Evolutionary conservation across 1,140 invertebrate genomes (phyloP).

Genomic region (Nylanderia fulva): DNA sequence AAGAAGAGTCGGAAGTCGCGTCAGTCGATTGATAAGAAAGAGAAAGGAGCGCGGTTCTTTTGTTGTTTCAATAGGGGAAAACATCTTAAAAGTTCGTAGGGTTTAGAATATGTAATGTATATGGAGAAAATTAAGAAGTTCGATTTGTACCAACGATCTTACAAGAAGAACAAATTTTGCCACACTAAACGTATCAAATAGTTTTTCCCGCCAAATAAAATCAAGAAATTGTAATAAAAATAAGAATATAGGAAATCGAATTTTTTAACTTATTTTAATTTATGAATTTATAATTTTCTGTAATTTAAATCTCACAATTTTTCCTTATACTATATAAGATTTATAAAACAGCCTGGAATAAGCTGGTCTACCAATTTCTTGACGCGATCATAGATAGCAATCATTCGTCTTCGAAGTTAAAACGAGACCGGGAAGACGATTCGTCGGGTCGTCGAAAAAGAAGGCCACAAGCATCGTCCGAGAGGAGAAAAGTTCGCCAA

Average conservation of each 20-base stretch:
- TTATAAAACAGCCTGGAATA: background rate
- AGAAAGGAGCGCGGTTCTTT: background rate
- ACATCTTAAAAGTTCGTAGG: background rate
- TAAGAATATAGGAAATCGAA: background rate
- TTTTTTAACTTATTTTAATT: background rate
- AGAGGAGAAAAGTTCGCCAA: slow-evolving; percentile 72
- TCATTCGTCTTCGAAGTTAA: slow-evolving; percentile 63
- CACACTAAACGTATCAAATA: background rate
- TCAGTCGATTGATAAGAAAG: slow-evolving; percentile 45
- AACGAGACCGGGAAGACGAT: slow-evolving; percentile 46
- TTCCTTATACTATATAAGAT: slow-evolving; percentile 1
- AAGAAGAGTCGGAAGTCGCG: slow-evolving; percentile 45
- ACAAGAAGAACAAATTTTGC: background rate
- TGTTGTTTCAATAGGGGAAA: slow-evolving; percentile 9
- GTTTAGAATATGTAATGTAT: background rate
- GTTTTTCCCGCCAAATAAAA: background rate
- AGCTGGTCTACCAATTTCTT: slow-evolving; percentile 10
- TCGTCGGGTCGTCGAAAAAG: slow-evolving; percentile 57
- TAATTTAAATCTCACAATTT: slow-evolving; percentile 20
- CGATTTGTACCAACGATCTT: background rate
- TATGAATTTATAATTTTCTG: background rate
- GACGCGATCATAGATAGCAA: slow-evolving; percentile 50
- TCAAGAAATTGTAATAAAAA: background rate
- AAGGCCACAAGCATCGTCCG: slow-evolving; percentile 61
- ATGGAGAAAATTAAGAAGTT: background rate